These are phyloP conservation scores for Chironex yamaguchii DNA, from an alignment of 30 jellyfish, hydroid and myxozoan species.

Conservation along the genomic window DNA sequence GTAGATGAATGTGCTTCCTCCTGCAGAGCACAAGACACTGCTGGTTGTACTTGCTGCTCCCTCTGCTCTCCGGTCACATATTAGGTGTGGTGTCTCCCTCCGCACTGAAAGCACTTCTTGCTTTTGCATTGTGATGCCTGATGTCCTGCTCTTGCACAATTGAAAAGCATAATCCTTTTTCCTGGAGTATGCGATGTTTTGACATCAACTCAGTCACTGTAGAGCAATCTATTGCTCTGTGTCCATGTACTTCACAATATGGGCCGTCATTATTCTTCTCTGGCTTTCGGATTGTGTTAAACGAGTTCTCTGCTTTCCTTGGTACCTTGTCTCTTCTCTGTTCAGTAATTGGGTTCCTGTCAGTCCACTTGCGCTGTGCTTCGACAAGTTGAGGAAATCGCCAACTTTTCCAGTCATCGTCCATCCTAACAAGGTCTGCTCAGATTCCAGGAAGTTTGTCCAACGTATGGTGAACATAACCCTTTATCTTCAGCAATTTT, in stretches of 20 bases:
- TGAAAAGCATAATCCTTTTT: background rate
- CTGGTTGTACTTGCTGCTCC: no score
- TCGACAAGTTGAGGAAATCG: slow-evolving; percentile 39
- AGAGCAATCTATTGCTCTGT: background rate
- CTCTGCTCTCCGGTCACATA: no score
- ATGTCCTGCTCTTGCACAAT: slow-evolving; percentile 12
- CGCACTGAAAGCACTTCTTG: slow-evolving; percentile 26
- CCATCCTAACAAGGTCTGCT: slow-evolving; percentile 43
- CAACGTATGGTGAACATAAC: slow-evolving; percentile 56
- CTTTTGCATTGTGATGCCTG: slow-evolving; percentile 53
- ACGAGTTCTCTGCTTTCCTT: background rate
- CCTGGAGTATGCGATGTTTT: no score
- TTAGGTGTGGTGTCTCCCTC: slow-evolving; percentile 43
- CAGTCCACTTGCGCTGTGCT: slow-evolving; percentile 68
- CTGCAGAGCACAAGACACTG: no score
- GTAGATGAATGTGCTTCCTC: background rate
- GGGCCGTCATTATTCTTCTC: background rate
- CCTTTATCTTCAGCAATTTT: no score
- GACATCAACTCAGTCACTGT: slow-evolving; percentile 15
- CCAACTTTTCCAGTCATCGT: slow-evolving; percentile 27
- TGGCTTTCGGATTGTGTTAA: no score
- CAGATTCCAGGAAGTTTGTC: slow-evolving; percentile 77
- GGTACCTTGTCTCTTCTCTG: background rate
- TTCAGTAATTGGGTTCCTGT: slow-evolving; percentile 69
- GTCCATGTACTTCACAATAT: background rate